Percentiles rank a stretch among this genome's conserved stretches.
phyloP scores from a whole-genome alignment of 2,113 vertebrate genomes.

The Heliornis fulica region DNA sequence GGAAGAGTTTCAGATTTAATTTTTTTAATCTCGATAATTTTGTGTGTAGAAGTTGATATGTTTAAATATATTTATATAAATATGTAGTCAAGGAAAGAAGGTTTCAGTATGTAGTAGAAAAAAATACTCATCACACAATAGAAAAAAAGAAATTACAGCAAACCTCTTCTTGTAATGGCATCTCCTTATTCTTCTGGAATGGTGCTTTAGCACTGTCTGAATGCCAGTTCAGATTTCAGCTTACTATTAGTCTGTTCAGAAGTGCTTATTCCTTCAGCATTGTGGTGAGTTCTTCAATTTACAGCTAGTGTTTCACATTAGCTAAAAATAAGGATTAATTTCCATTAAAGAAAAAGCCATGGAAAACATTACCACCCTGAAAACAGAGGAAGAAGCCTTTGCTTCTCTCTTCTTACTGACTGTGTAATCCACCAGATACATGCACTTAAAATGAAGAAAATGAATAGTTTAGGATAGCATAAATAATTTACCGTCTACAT shows the following conservation, averaged over 20 bases:
- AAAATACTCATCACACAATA: background rate
- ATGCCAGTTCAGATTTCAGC: background rate
- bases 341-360: background rate
- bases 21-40: background rate
- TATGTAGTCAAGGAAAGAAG: no score
- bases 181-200: background rate
- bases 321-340: background rate
- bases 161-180: background rate
- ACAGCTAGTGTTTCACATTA: background rate
- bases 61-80: no score
- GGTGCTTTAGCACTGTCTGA: background rate
- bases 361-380: background rate
- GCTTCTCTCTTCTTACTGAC: background rate
- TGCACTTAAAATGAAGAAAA: background rate
- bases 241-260: background rate
- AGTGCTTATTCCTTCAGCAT: background rate
- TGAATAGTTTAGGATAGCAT: background rate
- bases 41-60: background rate
- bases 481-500: background rate
- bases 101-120: no score
- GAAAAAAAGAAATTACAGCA: background rate
- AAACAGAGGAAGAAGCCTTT: background rate
- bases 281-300: background rate
- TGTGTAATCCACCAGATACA: background rate
- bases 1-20: fast-evolving